Conservation (phyloP, 2,797 vertebrate species). For the Lutjanus argentimaculatus region DNA sequence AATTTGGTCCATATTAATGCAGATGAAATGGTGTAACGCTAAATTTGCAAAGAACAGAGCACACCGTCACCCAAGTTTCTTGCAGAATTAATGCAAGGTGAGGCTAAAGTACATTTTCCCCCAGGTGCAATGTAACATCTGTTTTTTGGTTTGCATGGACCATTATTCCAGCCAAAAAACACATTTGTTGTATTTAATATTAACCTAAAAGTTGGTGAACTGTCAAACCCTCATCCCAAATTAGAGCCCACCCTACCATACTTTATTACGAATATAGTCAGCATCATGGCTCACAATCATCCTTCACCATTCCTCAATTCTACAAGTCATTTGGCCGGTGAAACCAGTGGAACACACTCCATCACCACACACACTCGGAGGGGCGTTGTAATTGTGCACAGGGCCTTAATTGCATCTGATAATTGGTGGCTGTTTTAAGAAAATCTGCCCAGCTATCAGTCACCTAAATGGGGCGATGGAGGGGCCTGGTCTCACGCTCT, state of each 20-base stretch:
- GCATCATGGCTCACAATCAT: slow-evolving; percentile 42
- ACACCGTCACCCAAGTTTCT: not conserved
- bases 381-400: slow-evolving; percentile 71
- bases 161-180: slow-evolving; percentile 26
- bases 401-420: slow-evolving; percentile 77
- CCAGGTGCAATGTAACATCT: slow-evolving; percentile 30
- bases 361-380: slow-evolving; percentile 36
- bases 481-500: slow-evolving; percentile 66
- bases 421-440: slow-evolving; percentile 83
- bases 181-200: slow-evolving; percentile 33
- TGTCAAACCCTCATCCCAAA: slow-evolving; percentile 52
- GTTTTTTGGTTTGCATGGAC: slow-evolving; percentile 17
- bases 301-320: slow-evolving; percentile 53
- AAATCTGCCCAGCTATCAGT: slow-evolving; percentile 80
- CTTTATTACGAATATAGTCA: slow-evolving; percentile 54
- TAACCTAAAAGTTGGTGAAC: slow-evolving; percentile 36
- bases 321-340: slow-evolving; percentile 49
- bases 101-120: slow-evolving; percentile 17
- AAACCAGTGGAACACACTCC: slow-evolving; percentile 58
- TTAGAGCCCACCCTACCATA: slow-evolving; percentile 9
- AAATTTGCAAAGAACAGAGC: slow-evolving; percentile 16
- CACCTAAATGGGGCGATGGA: slow-evolving; percentile 74
- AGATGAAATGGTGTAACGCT: slow-evolving; percentile 22
- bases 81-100: slow-evolving; percentile 18
- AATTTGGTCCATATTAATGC: not conserved